phyloP scores from a whole-genome alignment of 2,797 vertebrate species.

The Sebastes ruberrimus region DNA sequence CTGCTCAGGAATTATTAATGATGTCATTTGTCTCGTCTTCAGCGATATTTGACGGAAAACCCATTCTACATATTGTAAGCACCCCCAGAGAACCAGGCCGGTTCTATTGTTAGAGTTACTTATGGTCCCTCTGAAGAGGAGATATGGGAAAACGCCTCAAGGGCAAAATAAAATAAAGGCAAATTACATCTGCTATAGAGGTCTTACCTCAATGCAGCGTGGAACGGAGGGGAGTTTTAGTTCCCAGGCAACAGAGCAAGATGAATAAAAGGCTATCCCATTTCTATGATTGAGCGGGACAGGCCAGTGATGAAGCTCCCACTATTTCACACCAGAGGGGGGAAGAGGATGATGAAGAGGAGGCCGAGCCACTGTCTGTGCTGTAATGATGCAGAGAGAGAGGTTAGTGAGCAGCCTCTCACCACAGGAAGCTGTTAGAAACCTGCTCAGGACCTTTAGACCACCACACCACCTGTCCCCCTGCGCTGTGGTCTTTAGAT shows the following conservation, averaged over 20 bases:
- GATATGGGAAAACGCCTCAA: neutral
- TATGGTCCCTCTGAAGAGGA: neutral
- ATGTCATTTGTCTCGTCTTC: neutral
- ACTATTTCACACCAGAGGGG: conserved; percentile 29
- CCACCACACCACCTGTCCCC: neutral
- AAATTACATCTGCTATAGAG: neutral
- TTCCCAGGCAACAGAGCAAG: conserved; percentile 39
- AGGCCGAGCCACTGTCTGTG: neutral
- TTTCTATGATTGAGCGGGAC: conserved; percentile 19
- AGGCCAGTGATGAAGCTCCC: conserved; percentile 21
- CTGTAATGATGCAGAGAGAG: conserved; percentile 8
- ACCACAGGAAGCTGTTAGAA: conserved; percentile 8
- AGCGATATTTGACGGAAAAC: neutral
- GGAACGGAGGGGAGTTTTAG: conserved; percentile 1
- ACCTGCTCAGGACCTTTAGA: neutral
- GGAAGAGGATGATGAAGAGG: conserved; percentile 1
- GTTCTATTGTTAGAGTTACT: neutral
- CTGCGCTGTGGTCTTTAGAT: neutral
- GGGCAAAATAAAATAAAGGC: conserved; percentile 5
- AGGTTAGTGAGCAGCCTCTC: neutral
- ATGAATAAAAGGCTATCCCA: conserved; percentile 19
- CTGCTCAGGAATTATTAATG: neutral
- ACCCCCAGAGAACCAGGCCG: neutral
- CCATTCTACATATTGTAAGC: neutral
- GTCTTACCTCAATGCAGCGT: neutral